Conservation (phyloP, 2,797 vertebrate genomes). For the Mareca penelope region DNA sequence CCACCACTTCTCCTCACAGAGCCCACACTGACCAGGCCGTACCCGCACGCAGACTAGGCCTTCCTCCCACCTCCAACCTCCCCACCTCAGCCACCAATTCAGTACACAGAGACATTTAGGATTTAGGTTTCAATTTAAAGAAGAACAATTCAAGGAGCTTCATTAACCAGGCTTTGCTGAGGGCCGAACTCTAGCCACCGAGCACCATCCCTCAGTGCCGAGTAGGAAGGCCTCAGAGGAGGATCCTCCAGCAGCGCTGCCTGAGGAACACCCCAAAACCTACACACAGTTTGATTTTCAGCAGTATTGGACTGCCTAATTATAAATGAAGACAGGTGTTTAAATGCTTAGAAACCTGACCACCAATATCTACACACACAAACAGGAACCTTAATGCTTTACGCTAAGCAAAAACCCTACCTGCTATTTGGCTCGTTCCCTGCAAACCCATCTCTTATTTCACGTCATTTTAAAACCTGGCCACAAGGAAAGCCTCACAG, state of each 20-base stretch:
- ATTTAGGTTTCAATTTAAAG: background rate
- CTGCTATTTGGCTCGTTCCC: background rate
- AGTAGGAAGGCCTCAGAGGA: background rate
- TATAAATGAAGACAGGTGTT: background rate
- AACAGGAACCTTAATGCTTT: background rate
- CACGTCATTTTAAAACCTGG: background rate
- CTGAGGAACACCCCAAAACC: background rate
- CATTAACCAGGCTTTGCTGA: background rate
- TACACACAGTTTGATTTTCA: background rate
- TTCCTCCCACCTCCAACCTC: background rate
- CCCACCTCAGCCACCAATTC: background rate
- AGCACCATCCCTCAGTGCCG: background rate
- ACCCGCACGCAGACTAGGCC: accelerated
- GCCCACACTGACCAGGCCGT: background rate
- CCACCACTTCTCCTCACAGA: background rate
- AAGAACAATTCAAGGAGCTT: background rate
- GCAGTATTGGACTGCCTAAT: background rate
- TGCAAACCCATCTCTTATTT: background rate
- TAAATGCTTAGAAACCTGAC: background rate
- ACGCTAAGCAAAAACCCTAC: background rate
- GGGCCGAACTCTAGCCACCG: background rate
- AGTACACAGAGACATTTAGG: background rate
- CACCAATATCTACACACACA: background rate
- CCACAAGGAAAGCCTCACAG: background rate
- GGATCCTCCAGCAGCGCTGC: background rate